These are phyloP conservation scores for Platycnemis pennipes DNA, from an alignment of 2,888 invertebrate genomes.

Conservation along the genomic window DNA sequence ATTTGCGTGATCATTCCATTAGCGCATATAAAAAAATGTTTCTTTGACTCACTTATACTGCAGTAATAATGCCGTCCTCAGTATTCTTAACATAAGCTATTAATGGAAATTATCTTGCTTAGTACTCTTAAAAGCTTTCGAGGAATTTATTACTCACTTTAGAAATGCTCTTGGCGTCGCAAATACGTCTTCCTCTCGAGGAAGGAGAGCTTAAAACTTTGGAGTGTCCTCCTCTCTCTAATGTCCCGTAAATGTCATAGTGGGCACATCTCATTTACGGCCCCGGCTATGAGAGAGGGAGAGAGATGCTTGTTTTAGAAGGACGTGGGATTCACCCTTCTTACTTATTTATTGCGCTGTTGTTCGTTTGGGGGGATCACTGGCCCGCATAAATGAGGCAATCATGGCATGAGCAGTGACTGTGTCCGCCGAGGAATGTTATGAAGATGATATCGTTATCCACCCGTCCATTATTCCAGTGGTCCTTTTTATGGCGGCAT, in stretches of 20 bases:
- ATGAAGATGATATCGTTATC: neutral
- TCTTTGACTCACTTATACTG: too few relatives aligned
- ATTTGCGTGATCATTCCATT: too few relatives aligned
- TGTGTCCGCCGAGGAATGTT: neutral
- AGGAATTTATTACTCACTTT: neutral
- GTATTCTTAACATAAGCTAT: too few relatives aligned
- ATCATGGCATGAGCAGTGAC: neutral
- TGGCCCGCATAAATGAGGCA: neutral
- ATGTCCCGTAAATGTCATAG: neutral
- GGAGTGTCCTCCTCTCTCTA: neutral
- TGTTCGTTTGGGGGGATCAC: neutral
- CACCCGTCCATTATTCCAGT: neutral
- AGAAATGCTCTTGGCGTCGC: neutral
- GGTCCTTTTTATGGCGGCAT: constrained; percentile 15
- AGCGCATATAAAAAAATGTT: too few relatives aligned
- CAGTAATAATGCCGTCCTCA: too few relatives aligned
- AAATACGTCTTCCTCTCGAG: neutral
- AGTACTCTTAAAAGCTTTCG: too few relatives aligned
- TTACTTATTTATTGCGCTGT: neutral
- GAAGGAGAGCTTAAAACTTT: neutral
- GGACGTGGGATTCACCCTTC: neutral
- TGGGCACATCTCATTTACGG: neutral
- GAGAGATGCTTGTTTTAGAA: neutral
- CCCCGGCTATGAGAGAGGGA: neutral
- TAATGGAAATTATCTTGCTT: too few relatives aligned